These are phyloP conservation scores for Gobionotothen gibberifrons DNA, from an alignment of 2,797 vertebrate genomes.

Conservation along the genomic window DNA sequence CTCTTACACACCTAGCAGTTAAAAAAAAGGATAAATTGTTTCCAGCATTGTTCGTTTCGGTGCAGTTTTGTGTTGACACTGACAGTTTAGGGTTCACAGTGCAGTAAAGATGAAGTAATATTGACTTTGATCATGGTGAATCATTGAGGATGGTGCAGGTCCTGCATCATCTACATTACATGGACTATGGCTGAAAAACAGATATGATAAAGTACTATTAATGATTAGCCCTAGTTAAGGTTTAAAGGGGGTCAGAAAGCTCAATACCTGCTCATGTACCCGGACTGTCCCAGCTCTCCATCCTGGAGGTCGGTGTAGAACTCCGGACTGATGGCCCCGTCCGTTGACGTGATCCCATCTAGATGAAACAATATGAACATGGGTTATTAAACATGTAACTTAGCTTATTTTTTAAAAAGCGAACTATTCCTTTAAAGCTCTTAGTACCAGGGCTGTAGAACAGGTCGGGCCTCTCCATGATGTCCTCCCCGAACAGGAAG, in stretches of 20 bases:
- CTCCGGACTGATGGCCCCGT: constrained; percentile 88
- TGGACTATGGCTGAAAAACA: not conserved
- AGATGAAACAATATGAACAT: constrained; percentile 9
- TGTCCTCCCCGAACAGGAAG: constrained; percentile 88
- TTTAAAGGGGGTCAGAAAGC: not conserved
- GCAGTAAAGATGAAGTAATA: too few species aligned
- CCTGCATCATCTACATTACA: too few species aligned
- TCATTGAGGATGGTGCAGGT: too few species aligned
- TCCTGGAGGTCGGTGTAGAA: constrained; percentile 90
- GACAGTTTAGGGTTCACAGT: too few species aligned
- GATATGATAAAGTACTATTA: not conserved
- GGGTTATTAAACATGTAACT: not conserved
- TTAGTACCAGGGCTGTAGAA: constrained; percentile 88
- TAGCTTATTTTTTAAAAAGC: not conserved
- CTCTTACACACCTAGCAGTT: too few species aligned
- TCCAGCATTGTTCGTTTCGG: too few species aligned
- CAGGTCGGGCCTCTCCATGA: constrained; percentile 90
- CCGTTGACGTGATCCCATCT: constrained; percentile 89
- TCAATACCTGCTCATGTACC: constrained; percentile 86
- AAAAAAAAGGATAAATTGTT: too few species aligned
- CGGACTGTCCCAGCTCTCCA: constrained; percentile 83
- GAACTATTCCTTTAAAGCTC: not conserved
- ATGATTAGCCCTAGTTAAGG: too few species aligned
- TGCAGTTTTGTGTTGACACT: too few species aligned
- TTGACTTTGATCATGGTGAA: too few species aligned